Conservation (phyloP, 2,888 invertebrate genomes). For the Caenorhabditis doughertyi region DNA sequence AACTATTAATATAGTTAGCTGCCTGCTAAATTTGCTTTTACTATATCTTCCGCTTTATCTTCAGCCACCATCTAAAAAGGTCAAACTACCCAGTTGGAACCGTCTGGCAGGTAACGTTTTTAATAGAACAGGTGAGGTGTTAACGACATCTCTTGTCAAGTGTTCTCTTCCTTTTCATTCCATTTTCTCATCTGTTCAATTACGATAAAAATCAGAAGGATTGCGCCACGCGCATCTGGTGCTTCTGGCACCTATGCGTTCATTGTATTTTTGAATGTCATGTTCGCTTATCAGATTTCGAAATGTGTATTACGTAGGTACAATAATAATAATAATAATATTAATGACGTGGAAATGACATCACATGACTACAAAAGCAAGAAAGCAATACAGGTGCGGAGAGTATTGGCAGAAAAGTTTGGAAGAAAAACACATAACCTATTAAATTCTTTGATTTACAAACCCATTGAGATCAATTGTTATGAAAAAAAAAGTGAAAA, state of each 20-base stretch:
- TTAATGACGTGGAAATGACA: slow-evolving; percentile 61
- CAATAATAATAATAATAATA: slow-evolving; percentile 40
- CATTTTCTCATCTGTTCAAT: background rate
- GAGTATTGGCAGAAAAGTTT: background rate
- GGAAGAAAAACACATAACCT: background rate
- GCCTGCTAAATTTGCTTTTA: background rate
- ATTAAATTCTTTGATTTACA: background rate
- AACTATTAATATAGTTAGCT: background rate
- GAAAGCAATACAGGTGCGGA: slow-evolving; percentile 31
- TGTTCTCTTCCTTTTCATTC: slow-evolving; percentile 14
- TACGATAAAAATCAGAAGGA: slow-evolving; percentile 42
- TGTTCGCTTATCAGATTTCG: slow-evolving; percentile 59
- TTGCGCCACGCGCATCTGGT: slow-evolving; percentile 61
- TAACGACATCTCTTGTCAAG: slow-evolving; percentile 53
- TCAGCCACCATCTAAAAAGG: slow-evolving; percentile 13
- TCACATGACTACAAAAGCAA: slow-evolving; percentile 49
- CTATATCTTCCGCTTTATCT: background rate
- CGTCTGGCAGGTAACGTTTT: slow-evolving; percentile 58
- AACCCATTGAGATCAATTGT: slow-evolving; percentile 53
- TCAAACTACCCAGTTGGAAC: slow-evolving; percentile 21
- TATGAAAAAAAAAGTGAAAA: background rate
- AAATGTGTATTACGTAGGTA: slow-evolving; percentile 39
- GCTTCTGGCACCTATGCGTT: slow-evolving; percentile 43
- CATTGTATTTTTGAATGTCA: slow-evolving; percentile 39
- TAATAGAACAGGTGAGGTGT: slow-evolving; percentile 59